These are phyloP conservation scores for Cettia cetti DNA, from an alignment of 2,113 vertebrate genomes.

Conservation along the genomic window DNA sequence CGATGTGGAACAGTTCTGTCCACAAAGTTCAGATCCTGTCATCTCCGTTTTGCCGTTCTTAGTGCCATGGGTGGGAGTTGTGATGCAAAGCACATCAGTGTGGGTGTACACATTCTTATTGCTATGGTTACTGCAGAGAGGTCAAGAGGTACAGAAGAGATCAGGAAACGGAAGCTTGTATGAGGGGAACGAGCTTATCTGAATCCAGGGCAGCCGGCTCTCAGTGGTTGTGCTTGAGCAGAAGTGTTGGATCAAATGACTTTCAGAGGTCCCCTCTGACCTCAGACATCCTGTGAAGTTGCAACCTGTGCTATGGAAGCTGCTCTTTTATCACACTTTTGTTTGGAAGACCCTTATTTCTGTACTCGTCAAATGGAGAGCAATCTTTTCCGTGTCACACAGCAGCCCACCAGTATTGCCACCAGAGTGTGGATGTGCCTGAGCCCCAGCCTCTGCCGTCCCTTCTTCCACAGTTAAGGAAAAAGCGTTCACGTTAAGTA, in stretches of 20 bases:
- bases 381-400: not conserved
- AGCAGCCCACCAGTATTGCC: not conserved
- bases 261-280: not conserved
- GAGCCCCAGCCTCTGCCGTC: not conserved
- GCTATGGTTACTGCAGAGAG: not conserved
- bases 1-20: not conserved
- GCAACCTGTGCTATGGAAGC: not conserved
- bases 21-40: not conserved
- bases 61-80: not conserved
- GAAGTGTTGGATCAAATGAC: not conserved
- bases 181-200: not conserved
- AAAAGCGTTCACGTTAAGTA: fast-evolving
- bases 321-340: fast-evolving
- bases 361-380: not conserved
- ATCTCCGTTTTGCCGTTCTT: fast-evolving
- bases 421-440: not conserved
- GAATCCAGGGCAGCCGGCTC: fast-evolving
- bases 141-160: not conserved
- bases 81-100: not conserved
- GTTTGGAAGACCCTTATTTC: not conserved
- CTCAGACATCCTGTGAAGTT: not conserved
- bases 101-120: not conserved
- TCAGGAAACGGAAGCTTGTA: fast-evolving
- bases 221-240: not conserved
- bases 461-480: not conserved